A percentile compares a stretch with the other conserved stretches of the same genome.
phyloP scores from a whole-genome alignment of 2,888 invertebrate species.

The Sesia apiformis region DNA sequence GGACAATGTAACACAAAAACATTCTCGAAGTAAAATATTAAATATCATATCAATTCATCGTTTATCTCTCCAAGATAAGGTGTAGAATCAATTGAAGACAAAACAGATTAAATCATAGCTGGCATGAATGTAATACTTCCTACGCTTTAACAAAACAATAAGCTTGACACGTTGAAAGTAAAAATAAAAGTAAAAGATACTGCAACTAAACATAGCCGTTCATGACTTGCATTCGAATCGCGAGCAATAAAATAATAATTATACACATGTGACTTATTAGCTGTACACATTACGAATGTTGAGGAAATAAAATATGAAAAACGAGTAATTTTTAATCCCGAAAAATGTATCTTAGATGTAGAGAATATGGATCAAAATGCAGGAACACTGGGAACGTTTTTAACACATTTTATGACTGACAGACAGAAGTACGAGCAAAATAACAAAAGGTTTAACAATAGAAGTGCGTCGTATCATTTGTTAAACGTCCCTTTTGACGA shows the following conservation, averaged over 20 bases:
- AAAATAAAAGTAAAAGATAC: conserved; percentile 37
- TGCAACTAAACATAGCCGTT: conserved; percentile 47
- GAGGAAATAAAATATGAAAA: conserved; percentile 36
- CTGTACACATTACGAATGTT: conserved; percentile 48
- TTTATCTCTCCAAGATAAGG: not conserved
- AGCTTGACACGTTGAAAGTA: conserved; percentile 29
- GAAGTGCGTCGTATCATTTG: conserved; percentile 69
- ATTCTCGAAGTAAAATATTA: not conserved
- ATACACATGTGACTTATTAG: conserved; percentile 72
- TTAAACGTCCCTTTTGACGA: conserved; percentile 70
- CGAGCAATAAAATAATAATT: conserved; percentile 70
- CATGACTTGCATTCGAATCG: conserved; percentile 61
- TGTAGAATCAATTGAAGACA: not conserved
- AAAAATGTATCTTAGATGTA: conserved; percentile 10
- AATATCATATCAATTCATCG: not conserved
- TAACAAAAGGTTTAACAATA: conserved; percentile 69
- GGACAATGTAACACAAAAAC: not conserved
- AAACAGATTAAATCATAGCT: conserved; percentile 31
- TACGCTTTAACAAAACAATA: conserved; percentile 50
- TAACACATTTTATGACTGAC: conserved; percentile 26
- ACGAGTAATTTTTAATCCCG: conserved; percentile 3
- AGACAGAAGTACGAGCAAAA: conserved; percentile 45
- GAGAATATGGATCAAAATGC: conserved; percentile 14
- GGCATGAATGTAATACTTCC: conserved; percentile 35
- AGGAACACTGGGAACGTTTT: conserved; percentile 6